phyloP scores from a whole-genome alignment of 2,888 invertebrate genomes.

The Cecidostiba fungosa region DNA sequence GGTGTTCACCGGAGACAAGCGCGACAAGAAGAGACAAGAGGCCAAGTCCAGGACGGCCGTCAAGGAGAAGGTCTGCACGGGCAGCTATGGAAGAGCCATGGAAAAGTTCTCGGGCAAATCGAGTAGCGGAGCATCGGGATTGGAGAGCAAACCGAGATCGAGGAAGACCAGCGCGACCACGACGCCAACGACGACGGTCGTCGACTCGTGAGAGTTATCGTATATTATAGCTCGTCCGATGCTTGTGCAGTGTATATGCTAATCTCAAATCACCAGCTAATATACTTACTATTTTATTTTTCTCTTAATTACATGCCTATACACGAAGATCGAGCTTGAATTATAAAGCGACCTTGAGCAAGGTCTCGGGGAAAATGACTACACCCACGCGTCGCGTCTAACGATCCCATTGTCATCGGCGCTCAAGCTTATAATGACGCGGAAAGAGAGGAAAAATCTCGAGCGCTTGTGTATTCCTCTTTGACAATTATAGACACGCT shows the following conservation, averaged over 20 bases:
- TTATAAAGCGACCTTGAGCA: slow-evolving; percentile 15
- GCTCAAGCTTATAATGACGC: background rate
- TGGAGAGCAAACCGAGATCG: slow-evolving; percentile 26
- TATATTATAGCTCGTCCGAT: too few species aligned
- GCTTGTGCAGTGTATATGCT: too few species aligned
- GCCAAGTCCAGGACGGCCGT: slow-evolving; percentile 41
- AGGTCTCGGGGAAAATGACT: slow-evolving; percentile 37
- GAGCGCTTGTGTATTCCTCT: background rate
- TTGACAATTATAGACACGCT: background rate
- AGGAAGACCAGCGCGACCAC: slow-evolving; percentile 46
- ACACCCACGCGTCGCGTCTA: slow-evolving; percentile 19
- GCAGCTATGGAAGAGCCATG: slow-evolving; percentile 80
- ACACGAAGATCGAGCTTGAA: background rate
- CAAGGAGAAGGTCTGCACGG: slow-evolving; percentile 80
- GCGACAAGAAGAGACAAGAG: slow-evolving; percentile 63
- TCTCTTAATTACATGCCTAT: background rate
- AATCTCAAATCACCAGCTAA: too few species aligned
- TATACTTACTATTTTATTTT: background rate
- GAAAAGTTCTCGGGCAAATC: slow-evolving; percentile 75
- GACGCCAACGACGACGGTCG: background rate
- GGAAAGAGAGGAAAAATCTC: slow-evolving; percentile 1
- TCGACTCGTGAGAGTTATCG: slow-evolving; percentile 24
- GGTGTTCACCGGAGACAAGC: slow-evolving; percentile 60
- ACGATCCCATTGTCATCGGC: slow-evolving; percentile 35
- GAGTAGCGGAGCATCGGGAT: background rate